Conservation (phyloP, 2,797 vertebrate species). For the Eremophila alpestris region DNA sequence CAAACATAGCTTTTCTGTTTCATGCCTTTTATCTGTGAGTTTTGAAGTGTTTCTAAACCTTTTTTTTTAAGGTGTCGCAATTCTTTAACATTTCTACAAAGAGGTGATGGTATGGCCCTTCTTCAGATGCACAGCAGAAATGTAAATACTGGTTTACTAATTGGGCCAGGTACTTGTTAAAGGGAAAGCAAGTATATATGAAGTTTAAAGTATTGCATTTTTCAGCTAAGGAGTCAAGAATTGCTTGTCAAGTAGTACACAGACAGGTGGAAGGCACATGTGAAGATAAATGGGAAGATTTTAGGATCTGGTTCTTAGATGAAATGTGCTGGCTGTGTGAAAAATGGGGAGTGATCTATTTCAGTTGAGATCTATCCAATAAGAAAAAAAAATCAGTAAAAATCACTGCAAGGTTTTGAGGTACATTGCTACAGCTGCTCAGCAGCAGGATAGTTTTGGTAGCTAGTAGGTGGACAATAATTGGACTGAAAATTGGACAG, state of each 20-base stretch:
- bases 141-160: background rate
- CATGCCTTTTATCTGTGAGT: background rate
- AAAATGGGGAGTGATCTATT: background rate
- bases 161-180: background rate
- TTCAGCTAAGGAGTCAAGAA: background rate
- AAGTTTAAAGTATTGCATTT: background rate
- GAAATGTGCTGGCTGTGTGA: background rate
- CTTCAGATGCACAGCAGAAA: background rate
- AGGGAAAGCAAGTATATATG: background rate
- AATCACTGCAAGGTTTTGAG: background rate
- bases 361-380: background rate
- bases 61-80: background rate
- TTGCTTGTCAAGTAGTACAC: background rate
- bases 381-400: background rate
- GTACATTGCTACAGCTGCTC: background rate
- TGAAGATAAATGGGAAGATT: background rate
- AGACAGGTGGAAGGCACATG: background rate
- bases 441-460: background rate
- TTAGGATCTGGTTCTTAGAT: background rate
- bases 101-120: background rate
- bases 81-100: background rate
- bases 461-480: slow-evolving; percentile 3
- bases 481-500: slow-evolving; percentile 23
- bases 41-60: background rate
- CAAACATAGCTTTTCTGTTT: background rate